A percentile compares a stretch with the other conserved stretches of the same genome.
phyloP scores from a whole-genome alignment of 2,888 invertebrate species.

The Nomada ferruginata region DNA sequence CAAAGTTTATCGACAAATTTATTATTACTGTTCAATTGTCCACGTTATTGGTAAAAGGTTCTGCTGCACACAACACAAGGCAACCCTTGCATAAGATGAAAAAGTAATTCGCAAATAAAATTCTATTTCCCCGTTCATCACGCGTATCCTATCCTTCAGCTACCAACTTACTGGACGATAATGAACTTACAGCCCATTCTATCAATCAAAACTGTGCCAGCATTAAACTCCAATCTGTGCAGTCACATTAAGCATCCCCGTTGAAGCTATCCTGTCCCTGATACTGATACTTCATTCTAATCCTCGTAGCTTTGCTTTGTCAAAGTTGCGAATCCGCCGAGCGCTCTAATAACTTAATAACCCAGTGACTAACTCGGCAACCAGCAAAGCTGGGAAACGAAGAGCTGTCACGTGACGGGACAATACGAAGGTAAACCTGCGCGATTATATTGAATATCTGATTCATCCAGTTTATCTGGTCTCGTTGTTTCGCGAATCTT shows the following conservation, averaged over 20 bases:
- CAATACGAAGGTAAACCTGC: slow-evolving; percentile 49
- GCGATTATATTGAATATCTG: slow-evolving; percentile 47
- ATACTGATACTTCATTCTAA: background rate
- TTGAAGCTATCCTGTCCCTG: background rate
- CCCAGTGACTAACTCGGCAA: slow-evolving; percentile 45
- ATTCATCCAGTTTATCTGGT: slow-evolving; percentile 47
- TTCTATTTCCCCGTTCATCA: too few species aligned
- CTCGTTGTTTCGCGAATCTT: slow-evolving; percentile 35
- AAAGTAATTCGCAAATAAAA: too few species aligned
- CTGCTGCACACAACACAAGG: too few species aligned
- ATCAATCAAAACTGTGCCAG: background rate
- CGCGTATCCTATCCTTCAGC: background rate
- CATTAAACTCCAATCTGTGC: background rate
- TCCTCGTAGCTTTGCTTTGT: slow-evolving; percentile 8
- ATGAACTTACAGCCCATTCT: background rate
- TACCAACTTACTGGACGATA: background rate
- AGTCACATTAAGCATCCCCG: background rate
- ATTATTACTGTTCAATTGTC: too few species aligned
- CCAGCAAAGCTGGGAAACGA: background rate
- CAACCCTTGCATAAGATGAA: too few species aligned
- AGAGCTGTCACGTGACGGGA: slow-evolving; percentile 17
- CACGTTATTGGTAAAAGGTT: too few species aligned
- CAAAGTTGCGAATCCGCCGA: background rate
- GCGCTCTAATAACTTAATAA: slow-evolving; percentile 49
- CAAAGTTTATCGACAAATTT: too few species aligned